Evolutionary conservation across 2,113 vertebrate species (phyloP).

Genomic region (Hypanus sabinus): DNA sequence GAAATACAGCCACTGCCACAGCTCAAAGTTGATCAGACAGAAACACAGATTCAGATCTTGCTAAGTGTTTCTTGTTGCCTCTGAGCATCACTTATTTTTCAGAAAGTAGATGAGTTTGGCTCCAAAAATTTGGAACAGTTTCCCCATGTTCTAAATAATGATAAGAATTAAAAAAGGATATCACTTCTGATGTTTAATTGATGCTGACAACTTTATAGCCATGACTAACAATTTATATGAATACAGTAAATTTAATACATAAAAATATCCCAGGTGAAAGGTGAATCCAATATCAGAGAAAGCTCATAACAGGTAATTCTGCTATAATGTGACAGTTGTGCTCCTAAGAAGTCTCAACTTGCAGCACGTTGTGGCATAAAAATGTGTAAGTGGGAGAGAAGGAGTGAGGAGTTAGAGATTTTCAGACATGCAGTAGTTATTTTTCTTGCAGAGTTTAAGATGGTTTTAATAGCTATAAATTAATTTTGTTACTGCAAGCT

Average conservation of each 20-base stretch:
- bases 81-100: background rate
- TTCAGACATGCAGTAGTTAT: too few species aligned
- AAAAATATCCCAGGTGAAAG: background rate
- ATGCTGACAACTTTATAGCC: background rate
- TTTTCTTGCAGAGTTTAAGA: too few species aligned
- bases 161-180: background rate
- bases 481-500: too few species aligned
- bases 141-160: background rate
- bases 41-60: background rate
- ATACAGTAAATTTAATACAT: background rate
- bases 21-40: background rate
- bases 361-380: too few species aligned
- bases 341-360: too few species aligned
- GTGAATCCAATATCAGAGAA: background rate
- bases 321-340: too few species aligned
- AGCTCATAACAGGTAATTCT: too few species aligned
- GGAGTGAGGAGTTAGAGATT: too few species aligned
- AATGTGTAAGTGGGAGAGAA: too few species aligned
- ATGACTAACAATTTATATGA: background rate
- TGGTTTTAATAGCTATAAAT: too few species aligned
- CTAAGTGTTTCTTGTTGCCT: background rate
- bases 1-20: background rate
- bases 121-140: background rate
- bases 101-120: background rate
- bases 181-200: constrained; percentile 5